Evolutionary conservation across 2,797 vertebrate genomes (phyloP), one percentile per base, ranked within the genome.

Genomic region (Pangasius sanitwongsei): DNA sequence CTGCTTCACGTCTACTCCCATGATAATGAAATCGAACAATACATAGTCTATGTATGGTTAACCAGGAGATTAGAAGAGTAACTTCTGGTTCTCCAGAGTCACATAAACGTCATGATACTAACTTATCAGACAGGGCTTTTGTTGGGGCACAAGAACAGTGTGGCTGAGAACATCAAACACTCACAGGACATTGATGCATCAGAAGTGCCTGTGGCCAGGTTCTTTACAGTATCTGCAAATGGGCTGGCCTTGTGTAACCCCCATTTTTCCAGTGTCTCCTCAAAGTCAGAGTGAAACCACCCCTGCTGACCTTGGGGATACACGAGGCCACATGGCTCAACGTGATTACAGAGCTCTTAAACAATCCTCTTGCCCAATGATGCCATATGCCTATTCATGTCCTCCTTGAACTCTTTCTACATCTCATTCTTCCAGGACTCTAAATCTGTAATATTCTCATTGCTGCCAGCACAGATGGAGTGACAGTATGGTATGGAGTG

Each of bases 131-230:
- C 53, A 59, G 9, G 20, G 8, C 31, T 59, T 37, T 80, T 57
- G 37, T 74, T 74, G 23, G 48, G 48, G 48, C 48, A 48, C 48
- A 48, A 48, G 48, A 48, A 48, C 48, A 9, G 48, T 9, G 48
- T 77, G 74, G 12, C 74, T 77, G 44, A n/a, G 74, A 77, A 57
- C 28, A 8, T 81, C 9, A 57, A 57, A 81, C 78, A 55, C n/a
- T 80, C n/a, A 53, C n/a, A 80, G 7, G 48, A 77, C 48, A 20
- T 44, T 53, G n/a, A 53, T 55, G 25, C 50, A 55, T 57, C n/a
- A 81, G 50, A 53, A 57, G 77, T 80, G 77, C 31, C 53, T 80
- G n/a, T 80, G 77, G n/a, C 77, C 77, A 55, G 50, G 13, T 34
- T 57, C n/a, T 55, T 53, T 55, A 80, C 28, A 80, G 28, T 31